Conservation (phyloP, 2,888 invertebrate genomes). For the Cryptosula pallasiana region DNA sequence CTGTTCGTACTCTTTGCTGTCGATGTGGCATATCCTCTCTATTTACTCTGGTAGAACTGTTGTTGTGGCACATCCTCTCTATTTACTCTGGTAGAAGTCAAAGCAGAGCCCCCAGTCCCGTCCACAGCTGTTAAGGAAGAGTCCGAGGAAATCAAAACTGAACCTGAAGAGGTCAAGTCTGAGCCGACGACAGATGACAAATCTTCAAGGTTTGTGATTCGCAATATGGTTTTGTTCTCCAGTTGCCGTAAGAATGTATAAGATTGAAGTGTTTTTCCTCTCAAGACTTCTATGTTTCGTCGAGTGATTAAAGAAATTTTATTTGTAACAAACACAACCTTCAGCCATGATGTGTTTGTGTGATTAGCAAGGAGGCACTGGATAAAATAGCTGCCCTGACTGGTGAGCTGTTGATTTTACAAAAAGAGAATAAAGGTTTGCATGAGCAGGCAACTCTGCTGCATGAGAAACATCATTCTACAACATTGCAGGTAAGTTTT, state of each 20-base stretch:
- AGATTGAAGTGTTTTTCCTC: no score
- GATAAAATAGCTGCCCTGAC: background rate
- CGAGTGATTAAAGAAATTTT: no score
- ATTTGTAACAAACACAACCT: no score
- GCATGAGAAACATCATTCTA: conserved; percentile 87
- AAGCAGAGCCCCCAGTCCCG: background rate
- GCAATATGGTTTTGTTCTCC: no score
- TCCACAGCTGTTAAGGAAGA: conserved; percentile 21
- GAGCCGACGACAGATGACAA: background rate
- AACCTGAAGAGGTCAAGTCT: conserved; percentile 11
- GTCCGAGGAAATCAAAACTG: conserved; percentile 21
- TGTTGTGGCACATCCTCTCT: no score
- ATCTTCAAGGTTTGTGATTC: background rate
- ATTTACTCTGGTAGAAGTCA: background rate
- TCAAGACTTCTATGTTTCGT: no score
- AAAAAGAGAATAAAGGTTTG: conserved; percentile 83
- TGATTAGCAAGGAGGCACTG: background rate
- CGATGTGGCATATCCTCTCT: no score
- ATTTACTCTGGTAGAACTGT: background rate
- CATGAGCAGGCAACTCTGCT: conserved; percentile 83
- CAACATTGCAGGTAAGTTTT: conserved; percentile 77
- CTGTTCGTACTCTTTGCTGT: no score
- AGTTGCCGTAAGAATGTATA: no score
- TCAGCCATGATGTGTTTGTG: no score
- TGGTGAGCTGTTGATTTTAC: conserved; percentile 78